These are phyloP conservation scores for Agrilus mali DNA, from an alignment of 2,888 invertebrate genomes.

Conservation along the genomic window DNA sequence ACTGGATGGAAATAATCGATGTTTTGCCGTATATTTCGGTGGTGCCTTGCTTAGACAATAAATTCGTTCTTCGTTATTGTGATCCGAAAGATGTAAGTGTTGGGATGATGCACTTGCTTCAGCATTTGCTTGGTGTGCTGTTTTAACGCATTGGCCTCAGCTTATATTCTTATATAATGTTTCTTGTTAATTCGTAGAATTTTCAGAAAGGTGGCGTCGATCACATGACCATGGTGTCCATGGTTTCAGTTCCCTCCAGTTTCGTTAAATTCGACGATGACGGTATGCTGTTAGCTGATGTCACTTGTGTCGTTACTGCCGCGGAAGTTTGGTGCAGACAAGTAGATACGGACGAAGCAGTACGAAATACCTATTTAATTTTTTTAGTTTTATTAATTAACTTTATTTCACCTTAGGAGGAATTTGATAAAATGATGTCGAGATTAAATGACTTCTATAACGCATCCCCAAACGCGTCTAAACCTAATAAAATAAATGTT, in stretches of 20 bases:
- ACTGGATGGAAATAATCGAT: constrained; percentile 54
- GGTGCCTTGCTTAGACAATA: constrained; percentile 29
- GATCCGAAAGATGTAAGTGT: constrained; percentile 28
- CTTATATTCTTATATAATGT: constrained; percentile 6
- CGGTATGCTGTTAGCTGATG: constrained; percentile 32
- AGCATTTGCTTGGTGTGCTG: neutral
- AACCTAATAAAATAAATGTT: constrained; percentile 17
- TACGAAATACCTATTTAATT: constrained; percentile 23
- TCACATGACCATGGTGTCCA: constrained; percentile 6
- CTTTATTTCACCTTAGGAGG: constrained; percentile 24
- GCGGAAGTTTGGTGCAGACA: constrained; percentile 41
- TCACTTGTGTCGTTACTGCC: constrained; percentile 33
- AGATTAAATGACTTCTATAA: constrained; percentile 6
- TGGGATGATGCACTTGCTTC: constrained; percentile 1
- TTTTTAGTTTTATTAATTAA: neutral
- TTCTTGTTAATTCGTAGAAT: constrained; percentile 18
- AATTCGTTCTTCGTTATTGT: constrained; percentile 26
- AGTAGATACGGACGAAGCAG: constrained; percentile 36
- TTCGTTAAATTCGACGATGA: constrained; percentile 27
- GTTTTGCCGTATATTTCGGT: constrained; percentile 42
- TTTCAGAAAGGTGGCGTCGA: constrained; percentile 29
- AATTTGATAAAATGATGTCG: constrained; percentile 24
- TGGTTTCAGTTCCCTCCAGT: constrained; percentile 29
- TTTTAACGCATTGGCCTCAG: constrained; percentile 4
- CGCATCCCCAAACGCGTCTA: constrained; percentile 1